Percentiles rank a stretch among this genome's conserved stretches.
phyloP scores from a whole-genome alignment of 2,113 vertebrate species.

The Perca flavescens region DNA sequence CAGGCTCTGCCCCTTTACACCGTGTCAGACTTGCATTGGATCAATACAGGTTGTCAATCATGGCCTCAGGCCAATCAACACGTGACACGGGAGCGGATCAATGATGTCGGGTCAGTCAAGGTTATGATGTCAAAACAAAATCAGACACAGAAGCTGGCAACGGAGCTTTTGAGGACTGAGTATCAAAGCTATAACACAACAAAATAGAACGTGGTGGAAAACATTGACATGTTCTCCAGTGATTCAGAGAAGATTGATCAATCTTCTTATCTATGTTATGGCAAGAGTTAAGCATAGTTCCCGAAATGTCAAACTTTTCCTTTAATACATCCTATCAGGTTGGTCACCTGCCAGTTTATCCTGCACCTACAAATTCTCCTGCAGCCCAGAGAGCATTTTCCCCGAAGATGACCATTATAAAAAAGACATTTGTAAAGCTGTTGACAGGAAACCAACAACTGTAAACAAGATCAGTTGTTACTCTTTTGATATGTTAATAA shows the following conservation, averaged over 20 bases:
- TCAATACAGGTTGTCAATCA: slow-evolving; percentile 67
- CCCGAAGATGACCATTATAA: not conserved
- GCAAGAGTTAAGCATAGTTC: not conserved
- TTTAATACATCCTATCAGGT: not conserved
- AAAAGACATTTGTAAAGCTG: not conserved
- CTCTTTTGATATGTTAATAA: not conserved
- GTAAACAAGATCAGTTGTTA: not conserved
- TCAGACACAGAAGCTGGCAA: slow-evolving; percentile 32
- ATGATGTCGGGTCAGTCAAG: slow-evolving; percentile 63
- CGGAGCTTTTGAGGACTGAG: not conserved
- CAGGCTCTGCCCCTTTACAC: not conserved
- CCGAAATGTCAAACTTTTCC: not conserved
- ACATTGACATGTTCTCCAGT: not conserved
- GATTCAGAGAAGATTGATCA: too few relatives aligned
- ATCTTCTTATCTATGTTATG: not conserved
- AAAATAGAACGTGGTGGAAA: not conserved
- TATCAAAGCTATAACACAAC: not conserved
- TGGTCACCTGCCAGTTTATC: not conserved
- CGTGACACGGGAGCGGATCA: slow-evolving; percentile 55
- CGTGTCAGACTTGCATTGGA: slow-evolving; percentile 29
- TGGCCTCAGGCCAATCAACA: slow-evolving; percentile 61
- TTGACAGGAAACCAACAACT: not conserved
- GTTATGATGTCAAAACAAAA: slow-evolving; percentile 51
- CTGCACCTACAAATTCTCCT: not conserved
- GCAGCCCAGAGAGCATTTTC: not conserved